Evolutionary conservation across 2,113 vertebrate species (phyloP).

Genomic region (Istiophorus platypterus): DNA sequence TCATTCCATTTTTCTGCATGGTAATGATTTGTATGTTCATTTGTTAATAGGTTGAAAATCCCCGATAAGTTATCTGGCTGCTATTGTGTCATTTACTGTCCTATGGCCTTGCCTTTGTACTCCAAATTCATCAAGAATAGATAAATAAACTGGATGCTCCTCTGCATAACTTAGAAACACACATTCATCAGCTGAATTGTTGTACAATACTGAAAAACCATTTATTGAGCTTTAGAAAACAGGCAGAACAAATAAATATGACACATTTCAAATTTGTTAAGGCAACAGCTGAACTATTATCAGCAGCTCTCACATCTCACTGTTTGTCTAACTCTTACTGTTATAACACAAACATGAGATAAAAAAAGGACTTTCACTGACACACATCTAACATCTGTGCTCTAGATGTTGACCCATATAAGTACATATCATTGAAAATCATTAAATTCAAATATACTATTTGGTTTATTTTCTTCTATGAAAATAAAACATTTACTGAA

Average conservation of each 20-base stretch:
- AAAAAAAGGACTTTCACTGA: not conserved
- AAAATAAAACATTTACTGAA: not conserved
- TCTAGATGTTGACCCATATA: not conserved
- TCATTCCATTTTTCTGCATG: not conserved
- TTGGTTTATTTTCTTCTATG: not conserved
- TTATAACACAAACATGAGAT: not conserved
- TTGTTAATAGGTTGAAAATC: not conserved
- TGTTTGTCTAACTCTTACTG: not conserved
- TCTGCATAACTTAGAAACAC: not conserved
- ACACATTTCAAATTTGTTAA: not conserved
- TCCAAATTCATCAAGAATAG: not conserved
- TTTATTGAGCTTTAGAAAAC: constrained; percentile 8
- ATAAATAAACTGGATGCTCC: too few relatives aligned
- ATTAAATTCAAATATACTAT: not conserved
- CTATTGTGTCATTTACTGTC: not conserved
- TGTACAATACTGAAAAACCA: not conserved
- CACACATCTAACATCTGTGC: not conserved
- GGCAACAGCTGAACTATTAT: not conserved
- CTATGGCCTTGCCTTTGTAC: not conserved
- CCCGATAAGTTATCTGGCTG: not conserved
- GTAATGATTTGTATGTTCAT: not conserved
- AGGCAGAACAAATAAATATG: constrained; percentile 31
- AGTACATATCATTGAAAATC: not conserved
- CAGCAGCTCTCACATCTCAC: not conserved
- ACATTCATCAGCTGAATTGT: not conserved